phyloP scores from a whole-genome alignment of 2,888 invertebrate genomes.

The Ariolimax columbianus region DNA sequence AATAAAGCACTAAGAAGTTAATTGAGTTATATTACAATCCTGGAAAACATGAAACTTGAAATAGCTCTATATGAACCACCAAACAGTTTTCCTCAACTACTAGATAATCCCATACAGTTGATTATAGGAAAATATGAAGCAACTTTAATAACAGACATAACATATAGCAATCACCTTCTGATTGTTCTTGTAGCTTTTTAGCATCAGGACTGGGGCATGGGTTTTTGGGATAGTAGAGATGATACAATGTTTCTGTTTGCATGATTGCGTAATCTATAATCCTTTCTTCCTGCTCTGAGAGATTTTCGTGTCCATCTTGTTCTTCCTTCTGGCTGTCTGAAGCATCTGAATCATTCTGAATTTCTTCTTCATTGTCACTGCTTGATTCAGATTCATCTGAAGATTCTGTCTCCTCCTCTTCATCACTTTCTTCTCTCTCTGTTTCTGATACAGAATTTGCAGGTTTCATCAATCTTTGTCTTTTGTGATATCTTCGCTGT shows the following conservation, averaged over 20 bases:
- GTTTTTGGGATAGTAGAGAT: slow-evolving; percentile 51
- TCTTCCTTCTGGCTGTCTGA: slow-evolving; percentile 7
- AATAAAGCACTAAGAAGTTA: too few relatives aligned
- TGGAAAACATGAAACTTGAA: too few relatives aligned
- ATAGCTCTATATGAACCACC: too few relatives aligned
- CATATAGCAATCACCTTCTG: slow-evolving; percentile 34
- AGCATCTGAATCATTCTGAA: slow-evolving; percentile 27
- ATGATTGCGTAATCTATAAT: slow-evolving; percentile 48
- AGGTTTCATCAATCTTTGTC: slow-evolving; percentile 38
- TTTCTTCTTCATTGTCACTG: slow-evolving; percentile 14
- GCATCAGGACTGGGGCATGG: slow-evolving; percentile 43
- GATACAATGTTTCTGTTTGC: slow-evolving; percentile 51
- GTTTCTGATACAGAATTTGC: slow-evolving; percentile 12
- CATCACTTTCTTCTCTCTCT: slow-evolving; percentile 39
- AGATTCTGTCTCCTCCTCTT: slow-evolving; percentile 37
- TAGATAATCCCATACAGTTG: neutral
- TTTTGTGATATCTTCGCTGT: slow-evolving; percentile 33
- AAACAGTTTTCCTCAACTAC: too few relatives aligned
- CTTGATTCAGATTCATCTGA: slow-evolving; percentile 32
- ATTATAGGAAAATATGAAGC: neutral
- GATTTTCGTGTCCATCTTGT: neutral
- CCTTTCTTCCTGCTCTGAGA: slow-evolving; percentile 15
- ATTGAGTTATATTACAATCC: too few relatives aligned
- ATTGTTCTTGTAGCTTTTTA: slow-evolving; percentile 48
- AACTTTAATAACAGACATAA: neutral